Evolutionary conservation across 2,113 vertebrate species (phyloP), one percentile per base, ranked within the genome.

Genomic region (Heliornis fulica): DNA sequence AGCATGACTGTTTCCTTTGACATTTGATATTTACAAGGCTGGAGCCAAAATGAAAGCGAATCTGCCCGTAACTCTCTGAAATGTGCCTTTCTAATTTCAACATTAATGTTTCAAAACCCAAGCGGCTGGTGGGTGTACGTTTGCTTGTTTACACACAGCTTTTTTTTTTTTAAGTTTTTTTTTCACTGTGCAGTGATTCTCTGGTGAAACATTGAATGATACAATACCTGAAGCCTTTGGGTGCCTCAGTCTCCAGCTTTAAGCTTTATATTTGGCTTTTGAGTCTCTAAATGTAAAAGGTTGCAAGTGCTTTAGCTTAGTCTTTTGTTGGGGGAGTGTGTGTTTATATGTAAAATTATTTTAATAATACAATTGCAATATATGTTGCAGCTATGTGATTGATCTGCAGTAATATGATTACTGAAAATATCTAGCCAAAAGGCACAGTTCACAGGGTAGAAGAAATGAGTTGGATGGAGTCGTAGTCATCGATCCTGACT

Each of bases 31-130:
- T 92, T 93, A 82, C n/a, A 48, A 64, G 80, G 65, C 80, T 84
- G 83, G 64, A 92, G 77, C 80, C 77, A 90, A 96, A 93, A 46
- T 43, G 88, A 94, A 96, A 96, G 90, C 15, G 25, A 83, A 93
- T 94, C 80, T 94, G 69, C 65, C 69, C 17, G 5, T 86, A 94
- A 81, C 79, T 88, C 82, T 90, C 78, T 4, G 36, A 83, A 92
- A 90, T 56, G 46, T 75, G 92, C 64, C 51, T 92, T 95, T 86
- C 79, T 93, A 51, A 88, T 95, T 94, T 96, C 83, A 82, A 21
- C 90, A 80, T 87, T 68, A 69, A 63, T 83, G 92, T 92, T 94
- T 93, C 86, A 90, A 87, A 96, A 75, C 65, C 36, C 40, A 84
- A 64, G 90, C 48, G 83, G 85, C 69, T 93, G 59, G 86, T 89